Base-by-base conservation (phyloP, 1,140 invertebrate genomes). In the Marisa cornuarietis region DNA sequence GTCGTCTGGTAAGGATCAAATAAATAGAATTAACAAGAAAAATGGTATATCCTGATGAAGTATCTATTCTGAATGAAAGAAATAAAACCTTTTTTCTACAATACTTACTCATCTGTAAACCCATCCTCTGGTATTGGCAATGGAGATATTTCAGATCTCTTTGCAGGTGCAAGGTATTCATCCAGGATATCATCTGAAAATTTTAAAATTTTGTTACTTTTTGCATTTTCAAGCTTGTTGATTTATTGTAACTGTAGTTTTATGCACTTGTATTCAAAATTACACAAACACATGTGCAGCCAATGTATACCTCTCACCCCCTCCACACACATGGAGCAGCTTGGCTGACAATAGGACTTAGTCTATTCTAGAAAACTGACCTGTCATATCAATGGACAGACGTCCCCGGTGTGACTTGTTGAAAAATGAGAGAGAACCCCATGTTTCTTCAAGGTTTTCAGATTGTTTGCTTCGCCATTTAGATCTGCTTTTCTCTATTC, bases 371-470 rank as follows among this genome's bases (percentile, higher is more conserved):
- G 52, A 54, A 72, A 18, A 13, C 81, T 77, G 68, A 90, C 90
- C 90, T 83, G 87, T 86, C 81, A 90, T 84, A 68, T 90, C 89
- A 26, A 90, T 82, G 16, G 90, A 91, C 20, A 91, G 77, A 26
- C 90, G 83, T 11, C 90, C 90, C 54, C 86, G 84, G 26, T 91
- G 90, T 62, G 84, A 86, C 63, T 88, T 83, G 81, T 90, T 88
- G 85, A 91, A 91, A 78, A 88, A 84, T n/a, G 84, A 87, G 42
- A 91, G 84, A 14, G 90, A 91, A 13, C 88, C 88, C 90, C 90
- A 91, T 0, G 88, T 89, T 68, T 91, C 88, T 73, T 91, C 90
- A 42, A 88, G 76, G 61, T 87, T 86, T 66, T 85, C 83, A 11
- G 87, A 79, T 24, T 83, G 81, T 62, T 81, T 84, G 58, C 83